Conservation (phyloP, 2,888 invertebrate species). For the Pegoplata infirma region DNA sequence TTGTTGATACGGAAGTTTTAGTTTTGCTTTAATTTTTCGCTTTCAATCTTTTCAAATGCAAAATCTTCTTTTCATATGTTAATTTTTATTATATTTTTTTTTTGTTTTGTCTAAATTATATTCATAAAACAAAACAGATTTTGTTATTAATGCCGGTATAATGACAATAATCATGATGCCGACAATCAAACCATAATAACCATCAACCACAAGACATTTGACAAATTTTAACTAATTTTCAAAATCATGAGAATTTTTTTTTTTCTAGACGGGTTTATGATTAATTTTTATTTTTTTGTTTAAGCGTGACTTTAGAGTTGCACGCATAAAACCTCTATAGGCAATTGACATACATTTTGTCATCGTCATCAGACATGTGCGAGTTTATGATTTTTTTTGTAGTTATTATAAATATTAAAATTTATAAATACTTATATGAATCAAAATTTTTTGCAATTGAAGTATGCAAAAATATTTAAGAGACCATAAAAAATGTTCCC, state of each 20-base stretch:
- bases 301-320: not conserved
- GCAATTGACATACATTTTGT: not conserved
- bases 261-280: not conserved
- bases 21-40: constrained; percentile 1
- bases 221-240: constrained; percentile 15
- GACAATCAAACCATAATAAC: not conserved
- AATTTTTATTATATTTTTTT: constrained; percentile 5
- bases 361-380: not conserved
- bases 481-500: too few species aligned
- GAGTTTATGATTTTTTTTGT: not conserved
- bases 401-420: not conserved
- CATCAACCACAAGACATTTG: constrained; percentile 1
- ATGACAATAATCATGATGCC: not conserved
- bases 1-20: not conserved
- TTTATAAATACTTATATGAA: too few species aligned
- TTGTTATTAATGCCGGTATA: not conserved
- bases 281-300: too few species aligned
- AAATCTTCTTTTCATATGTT: constrained; percentile 21
- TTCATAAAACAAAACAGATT: not conserved
- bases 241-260: constrained; percentile 5
- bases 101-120: too few species aligned
- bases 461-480: too few species aligned
- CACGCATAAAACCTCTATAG: not conserved
- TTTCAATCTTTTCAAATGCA: constrained; percentile 18
- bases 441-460: too few species aligned